Percentiles rank a stretch among this genome's conserved stretches.
phyloP scores from a whole-genome alignment of 2,888 invertebrate genomes.

The Boloria selene region DNA sequence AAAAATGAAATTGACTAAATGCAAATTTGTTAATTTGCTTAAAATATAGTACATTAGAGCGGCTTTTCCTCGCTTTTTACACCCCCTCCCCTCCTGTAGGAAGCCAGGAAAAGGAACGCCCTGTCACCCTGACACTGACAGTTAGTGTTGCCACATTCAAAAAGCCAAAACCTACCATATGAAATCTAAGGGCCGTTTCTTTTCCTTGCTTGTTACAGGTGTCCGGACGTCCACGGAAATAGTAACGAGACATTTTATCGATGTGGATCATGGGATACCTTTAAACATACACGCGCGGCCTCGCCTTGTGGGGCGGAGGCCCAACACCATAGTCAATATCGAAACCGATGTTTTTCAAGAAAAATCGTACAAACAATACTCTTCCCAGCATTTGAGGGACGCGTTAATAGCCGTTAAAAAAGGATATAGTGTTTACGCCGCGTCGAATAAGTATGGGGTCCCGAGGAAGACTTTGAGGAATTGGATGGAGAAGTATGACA shows the following conservation, averaged over 20 bases:
- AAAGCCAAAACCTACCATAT: slow-evolving; percentile 34
- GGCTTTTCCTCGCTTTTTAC: slow-evolving; percentile 80
- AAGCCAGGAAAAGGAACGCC: slow-evolving; percentile 81
- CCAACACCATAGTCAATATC: slow-evolving; percentile 73
- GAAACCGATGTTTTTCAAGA: slow-evolving; percentile 78
- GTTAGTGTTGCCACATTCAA: slow-evolving; percentile 42
- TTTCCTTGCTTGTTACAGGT: slow-evolving; percentile 79
- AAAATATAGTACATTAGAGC: slow-evolving; percentile 45
- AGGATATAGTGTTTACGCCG: slow-evolving; percentile 81
- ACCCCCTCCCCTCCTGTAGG: slow-evolving; percentile 61
- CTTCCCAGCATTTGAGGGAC: slow-evolving; percentile 75
- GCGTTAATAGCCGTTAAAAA: slow-evolving; percentile 78
- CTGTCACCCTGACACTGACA: slow-evolving; percentile 42
- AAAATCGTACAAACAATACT: slow-evolving; percentile 79
- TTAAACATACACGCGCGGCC: slow-evolving; percentile 74
- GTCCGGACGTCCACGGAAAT: slow-evolving; percentile 75
- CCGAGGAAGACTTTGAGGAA: slow-evolving; percentile 80
- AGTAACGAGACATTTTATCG: slow-evolving; percentile 76
- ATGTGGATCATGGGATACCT: slow-evolving; percentile 74
- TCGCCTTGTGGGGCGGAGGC: slow-evolving; percentile 68
- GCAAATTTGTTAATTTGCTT: neutral
- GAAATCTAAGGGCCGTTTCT: slow-evolving; percentile 66
- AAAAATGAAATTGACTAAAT: neutral
- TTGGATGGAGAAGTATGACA: slow-evolving; percentile 83
- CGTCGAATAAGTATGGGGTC: slow-evolving; percentile 80